Percentiles rank a stretch among this genome's conserved stretches.
Evolutionary conservation across 1,140 invertebrate species (phyloP).

Genomic region (Oscheius sp.): DNA sequence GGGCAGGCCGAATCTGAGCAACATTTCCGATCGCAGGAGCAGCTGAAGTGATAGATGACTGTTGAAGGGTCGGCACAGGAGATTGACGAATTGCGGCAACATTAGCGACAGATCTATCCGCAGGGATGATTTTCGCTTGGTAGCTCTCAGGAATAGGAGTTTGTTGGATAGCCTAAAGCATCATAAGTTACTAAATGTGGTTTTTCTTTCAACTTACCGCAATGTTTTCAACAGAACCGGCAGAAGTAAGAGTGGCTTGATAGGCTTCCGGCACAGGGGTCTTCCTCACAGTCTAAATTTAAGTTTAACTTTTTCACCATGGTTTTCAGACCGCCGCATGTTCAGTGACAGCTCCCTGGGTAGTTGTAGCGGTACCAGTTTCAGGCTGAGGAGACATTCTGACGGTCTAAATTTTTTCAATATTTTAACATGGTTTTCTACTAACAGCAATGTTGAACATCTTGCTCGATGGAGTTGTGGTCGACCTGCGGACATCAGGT

Average conservation of each 20-base stretch:
- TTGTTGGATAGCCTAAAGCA: slow-evolving; percentile 1
- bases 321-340: slow-evolving; percentile 16
- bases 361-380: slow-evolving; percentile 7
- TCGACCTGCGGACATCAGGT: not conserved
- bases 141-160: slow-evolving; percentile 20
- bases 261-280: slow-evolving; percentile 16
- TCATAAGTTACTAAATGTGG: not conserved
- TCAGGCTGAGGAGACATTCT: slow-evolving; percentile 21
- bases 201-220: not conserved
- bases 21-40: slow-evolving; percentile 25
- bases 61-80: not conserved
- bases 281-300: too few relatives aligned
- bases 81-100: slow-evolving; percentile 13
- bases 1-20: slow-evolving; percentile 4
- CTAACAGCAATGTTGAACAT: slow-evolving; percentile 15
- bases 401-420: slow-evolving; percentile 19
- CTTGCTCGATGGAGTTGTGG: slow-evolving; percentile 19
- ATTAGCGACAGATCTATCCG: not conserved
- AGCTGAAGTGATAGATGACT: slow-evolving; percentile 14
- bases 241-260: slow-evolving; percentile 5
- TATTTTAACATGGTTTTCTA: not conserved
- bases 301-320: too few relatives aligned
- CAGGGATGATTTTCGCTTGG: not conserved
- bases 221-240: slow-evolving; percentile 26
- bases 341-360: slow-evolving; percentile 14